Base-by-base conservation (phyloP, 2,797 vertebrate genomes). In the Periophthalmus magnuspinnatus region DNA sequence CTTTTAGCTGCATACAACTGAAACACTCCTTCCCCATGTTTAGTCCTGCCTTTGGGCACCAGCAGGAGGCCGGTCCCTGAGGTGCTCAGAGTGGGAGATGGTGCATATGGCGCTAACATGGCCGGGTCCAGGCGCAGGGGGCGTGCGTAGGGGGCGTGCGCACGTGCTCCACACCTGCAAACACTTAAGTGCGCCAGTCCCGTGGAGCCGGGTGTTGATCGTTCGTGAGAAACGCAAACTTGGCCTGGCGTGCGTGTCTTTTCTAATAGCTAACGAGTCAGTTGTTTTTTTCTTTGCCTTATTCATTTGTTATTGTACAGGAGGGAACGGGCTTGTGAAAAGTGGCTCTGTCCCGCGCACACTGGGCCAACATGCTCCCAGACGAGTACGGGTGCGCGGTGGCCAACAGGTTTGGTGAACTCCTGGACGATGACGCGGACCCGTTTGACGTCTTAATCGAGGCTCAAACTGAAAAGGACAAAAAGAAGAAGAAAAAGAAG, bases 341-440 rank as follows among this genome's bases (percentile, higher is more conserved):
- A 41, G 32, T 14, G 56, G 55, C 55, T 28, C 24, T 22, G 38
- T 41, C 11, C 38, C 38, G n/a, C 36, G 9, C 36, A 50, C 47
- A n/a, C 52, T 45, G 54, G 14, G 54, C 14, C 89, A 92, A 88
- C 76, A 91, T 89, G 87, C 91, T 96, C 33, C 90, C 94, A 78
- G 96, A 95, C 81, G 92, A 94, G 59, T 97, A 93, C 72, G 94
- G 96, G 0, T 99, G 97, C 79, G 84, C 78, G 0, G 93, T 98
- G 58, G 91, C 87, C 16, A 99, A 98, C 90, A 93, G 96, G 84
- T 99, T 97, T 89, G 92, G 90, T 68, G 84, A 94, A 68, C 95
- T 99, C 33, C 90, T 95, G 81, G 96, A 97, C 74, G 95, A 97
- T 68, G 95, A 96, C 2, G 93, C 93, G 0, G 96, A 99, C 83